Evolutionary conservation across 2,888 invertebrate genomes (phyloP).

Genomic region (Ectropis crepuscularia): DNA sequence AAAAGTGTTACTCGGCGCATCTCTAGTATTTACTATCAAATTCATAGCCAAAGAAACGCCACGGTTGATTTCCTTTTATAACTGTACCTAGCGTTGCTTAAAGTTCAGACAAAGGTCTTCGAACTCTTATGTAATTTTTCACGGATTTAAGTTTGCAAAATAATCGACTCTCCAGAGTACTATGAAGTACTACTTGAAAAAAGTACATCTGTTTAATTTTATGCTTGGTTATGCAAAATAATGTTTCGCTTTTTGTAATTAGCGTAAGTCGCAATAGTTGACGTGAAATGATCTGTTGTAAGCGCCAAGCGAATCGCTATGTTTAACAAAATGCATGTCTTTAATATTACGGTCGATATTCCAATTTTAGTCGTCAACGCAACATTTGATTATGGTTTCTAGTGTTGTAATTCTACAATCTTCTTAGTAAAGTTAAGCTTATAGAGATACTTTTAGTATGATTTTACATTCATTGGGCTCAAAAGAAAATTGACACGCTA

Average conservation of each 20-base stretch:
- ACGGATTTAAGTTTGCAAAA: slow-evolving; percentile 6
- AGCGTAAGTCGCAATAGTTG: slow-evolving; percentile 5
- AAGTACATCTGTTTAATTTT: slow-evolving; percentile 10
- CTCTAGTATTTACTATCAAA: slow-evolving; percentile 5
- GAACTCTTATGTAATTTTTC: slow-evolving; percentile 7
- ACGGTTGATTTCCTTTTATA: slow-evolving; percentile 11
- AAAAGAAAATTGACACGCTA: too few relatives aligned
- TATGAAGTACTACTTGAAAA: not conserved
- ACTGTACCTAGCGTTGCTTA: slow-evolving; percentile 7
- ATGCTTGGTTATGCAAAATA: slow-evolving; percentile 8
- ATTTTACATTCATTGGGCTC: too few relatives aligned
- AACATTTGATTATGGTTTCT: slow-evolving; percentile 30
- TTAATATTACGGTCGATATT: slow-evolving; percentile 20
- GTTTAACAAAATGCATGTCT: slow-evolving; percentile 27
- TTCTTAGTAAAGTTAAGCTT: slow-evolving; percentile 4
- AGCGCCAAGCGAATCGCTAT: slow-evolving; percentile 16
- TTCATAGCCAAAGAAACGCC: slow-evolving; percentile 8
- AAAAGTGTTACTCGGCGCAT: too few relatives aligned
- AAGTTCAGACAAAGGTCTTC: slow-evolving; percentile 9
- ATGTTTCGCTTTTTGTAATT: slow-evolving; percentile 2
- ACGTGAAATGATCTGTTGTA: slow-evolving; percentile 8
- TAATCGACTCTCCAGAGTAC: not conserved
- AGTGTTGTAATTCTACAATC: slow-evolving; percentile 32
- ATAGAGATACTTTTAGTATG: not conserved
- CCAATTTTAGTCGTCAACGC: not conserved